Evolutionary conservation across 2,113 vertebrate genomes (phyloP).

Genomic region (Empidonax traillii): DNA sequence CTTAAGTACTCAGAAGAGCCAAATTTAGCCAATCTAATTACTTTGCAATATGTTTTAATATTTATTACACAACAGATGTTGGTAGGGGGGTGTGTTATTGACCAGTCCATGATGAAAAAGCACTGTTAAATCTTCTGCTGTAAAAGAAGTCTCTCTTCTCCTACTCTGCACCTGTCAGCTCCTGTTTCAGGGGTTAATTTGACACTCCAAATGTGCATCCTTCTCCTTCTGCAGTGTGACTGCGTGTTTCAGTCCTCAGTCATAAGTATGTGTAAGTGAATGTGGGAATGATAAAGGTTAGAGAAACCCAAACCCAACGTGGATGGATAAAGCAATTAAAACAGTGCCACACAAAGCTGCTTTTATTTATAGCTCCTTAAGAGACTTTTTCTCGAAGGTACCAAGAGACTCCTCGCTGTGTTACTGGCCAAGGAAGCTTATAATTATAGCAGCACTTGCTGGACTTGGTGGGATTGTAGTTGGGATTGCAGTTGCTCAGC

Average conservation of each 20-base stretch:
- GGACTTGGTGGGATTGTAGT: neutral
- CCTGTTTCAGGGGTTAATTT: conserved; percentile 20
- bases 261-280: neutral
- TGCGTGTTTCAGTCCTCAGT: neutral
- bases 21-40: neutral
- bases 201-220: neutral
- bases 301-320: neutral
- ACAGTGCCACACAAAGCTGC: neutral
- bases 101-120: neutral
- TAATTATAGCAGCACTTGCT: conserved; percentile 12
- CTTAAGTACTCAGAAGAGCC: neutral
- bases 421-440: neutral
- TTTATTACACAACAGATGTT: conserved; percentile 27
- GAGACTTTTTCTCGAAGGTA: conserved; percentile 15
- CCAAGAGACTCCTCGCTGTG: neutral
- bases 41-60: neutral
- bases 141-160: neutral
- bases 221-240: neutral
- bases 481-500: neutral
- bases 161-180: conserved; percentile 39
- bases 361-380: conserved; percentile 39
- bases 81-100: neutral
- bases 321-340: neutral
- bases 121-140: neutral
- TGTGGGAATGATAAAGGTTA: neutral